Evolutionary conservation across 1,140 invertebrate species (phyloP).

Genomic region (Pygmarrhopalites habei): DNA sequence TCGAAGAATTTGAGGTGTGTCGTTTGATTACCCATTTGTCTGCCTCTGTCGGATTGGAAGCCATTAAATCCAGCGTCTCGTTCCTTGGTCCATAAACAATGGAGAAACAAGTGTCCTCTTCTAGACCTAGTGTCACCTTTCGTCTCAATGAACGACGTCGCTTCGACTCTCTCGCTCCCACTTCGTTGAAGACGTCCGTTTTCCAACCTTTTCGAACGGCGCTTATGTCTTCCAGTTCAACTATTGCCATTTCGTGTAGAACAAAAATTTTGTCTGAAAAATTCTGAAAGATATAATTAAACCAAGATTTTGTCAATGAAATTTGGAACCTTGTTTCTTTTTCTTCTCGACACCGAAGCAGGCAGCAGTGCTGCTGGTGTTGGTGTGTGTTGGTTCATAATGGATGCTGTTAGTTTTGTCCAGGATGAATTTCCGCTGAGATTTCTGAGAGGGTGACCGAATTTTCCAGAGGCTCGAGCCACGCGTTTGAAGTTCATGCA

Average conservation of each 20-base stretch:
- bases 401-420: conserved; percentile 40
- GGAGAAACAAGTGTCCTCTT: conserved; percentile 49
- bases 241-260: too few species aligned
- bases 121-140: conserved; percentile 37
- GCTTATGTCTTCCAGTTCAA: conserved; percentile 45
- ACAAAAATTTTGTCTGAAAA: too few species aligned
- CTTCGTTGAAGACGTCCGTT: conserved; percentile 48
- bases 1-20: too few species aligned
- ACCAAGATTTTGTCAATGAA: too few species aligned
- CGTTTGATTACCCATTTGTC: conserved; percentile 48
- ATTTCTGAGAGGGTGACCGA: conserved; percentile 41
- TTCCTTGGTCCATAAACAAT: conserved; percentile 46
- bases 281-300: too few species aligned
- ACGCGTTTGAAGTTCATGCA: conserved; percentile 39
- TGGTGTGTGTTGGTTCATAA: conserved; percentile 43
- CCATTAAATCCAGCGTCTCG: conserved; percentile 47
- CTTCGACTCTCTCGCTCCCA: conserved; percentile 41
- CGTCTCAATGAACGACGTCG: conserved; percentile 33
- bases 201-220: conserved; percentile 49
- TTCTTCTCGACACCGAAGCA: conserved; percentile 37
- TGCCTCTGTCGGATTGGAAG: conserved; percentile 43
- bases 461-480: conserved; percentile 44
- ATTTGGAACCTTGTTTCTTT: conserved; percentile 39
- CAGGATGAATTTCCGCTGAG: conserved; percentile 41
- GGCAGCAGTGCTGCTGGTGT: too few species aligned